Percentiles rank a stretch among this genome's conserved stretches.
phyloP scores from a whole-genome alignment of 1,140 invertebrate species.

The Procambarus clarkii region DNA sequence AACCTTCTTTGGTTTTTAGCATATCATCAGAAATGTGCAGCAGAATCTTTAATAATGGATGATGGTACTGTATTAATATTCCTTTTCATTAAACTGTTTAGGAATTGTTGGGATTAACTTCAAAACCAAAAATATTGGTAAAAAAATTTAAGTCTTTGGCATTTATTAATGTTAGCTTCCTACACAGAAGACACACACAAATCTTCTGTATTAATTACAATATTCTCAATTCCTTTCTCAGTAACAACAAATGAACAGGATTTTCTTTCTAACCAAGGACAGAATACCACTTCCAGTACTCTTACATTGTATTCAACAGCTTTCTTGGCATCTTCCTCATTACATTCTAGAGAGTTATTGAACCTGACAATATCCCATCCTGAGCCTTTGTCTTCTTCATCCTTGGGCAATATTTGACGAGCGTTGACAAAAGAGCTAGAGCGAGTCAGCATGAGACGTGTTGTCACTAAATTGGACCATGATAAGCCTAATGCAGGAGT shows the following conservation, averaged over 20 bases:
- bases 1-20: too few species aligned
- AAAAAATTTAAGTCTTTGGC: too few species aligned
- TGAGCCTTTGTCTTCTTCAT: not conserved
- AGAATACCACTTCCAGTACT: constrained; percentile 75
- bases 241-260: constrained; percentile 74
- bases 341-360: not conserved
- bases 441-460: constrained; percentile 79
- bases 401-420: not conserved
- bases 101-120: too few species aligned
- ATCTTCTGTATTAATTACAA: not conserved
- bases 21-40: too few species aligned
- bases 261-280: constrained; percentile 75
- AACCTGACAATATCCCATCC: not conserved
- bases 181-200: not conserved
- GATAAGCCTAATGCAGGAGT: constrained; percentile 80
- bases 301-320: constrained; percentile 72
- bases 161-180: too few species aligned
- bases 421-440: constrained; percentile 43
- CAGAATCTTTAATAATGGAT: too few species aligned
- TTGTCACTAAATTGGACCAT: constrained; percentile 84
- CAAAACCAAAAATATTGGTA: too few species aligned
- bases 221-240: constrained; percentile 74
- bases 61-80: too few species aligned
- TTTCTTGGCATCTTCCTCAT: constrained; percentile 40
- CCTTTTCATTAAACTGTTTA: too few species aligned